Base-by-base conservation (phyloP, 2,888 invertebrate species). In the Ectropis crepuscularia region DNA sequence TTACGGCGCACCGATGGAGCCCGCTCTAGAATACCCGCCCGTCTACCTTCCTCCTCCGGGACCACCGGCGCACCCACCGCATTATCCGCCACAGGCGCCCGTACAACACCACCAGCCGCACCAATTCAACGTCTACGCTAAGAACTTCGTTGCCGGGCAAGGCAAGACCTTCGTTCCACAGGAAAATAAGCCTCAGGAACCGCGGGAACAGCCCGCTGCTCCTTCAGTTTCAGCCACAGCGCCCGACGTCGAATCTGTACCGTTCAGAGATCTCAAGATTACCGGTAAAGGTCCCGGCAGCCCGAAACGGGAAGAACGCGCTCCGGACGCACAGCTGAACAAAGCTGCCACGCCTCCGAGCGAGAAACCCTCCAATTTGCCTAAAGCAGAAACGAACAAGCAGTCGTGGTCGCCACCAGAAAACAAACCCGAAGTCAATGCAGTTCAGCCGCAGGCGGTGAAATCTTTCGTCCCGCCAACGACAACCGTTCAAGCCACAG, bases 51-150 rank as follows among this genome's bases (percentile, higher is more conserved):
- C 88, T 2, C 89, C 88, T 2, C 87, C 83, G 63, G 84, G 83
- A 9, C 83, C 80, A 6, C 89, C 80, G n/a, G 74, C 85, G 70
- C 88, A 79, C 10, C 77, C 88, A 57, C 88, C 76, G 2, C 87
- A 79, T 16, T 86, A 80, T 28, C 83, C 81, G n/a, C 86, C 88
- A 53, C 89, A 82, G 45, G 76, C 57, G 12, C 47, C 62, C 42
- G 16, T 28, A 28, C 16, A 28, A 28, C 16, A 28, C 16, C 66
- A 50, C 5, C 64, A 61, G 51, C 86, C 90, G 16, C 91, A 93
- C 73, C 88, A 92, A 77, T 88, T 94, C 80, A 92, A 93, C 67
- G 93, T 93, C 6, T 91, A 93, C 67, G 93, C 93, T 1, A 94
- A 89, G 73, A 93, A 92, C 76, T 94, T 90, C 79, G 90, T 93